These are phyloP conservation scores for Trichonephila inaurata DNA, from an alignment of 1,140 invertebrate species.

Conservation along the genomic window DNA sequence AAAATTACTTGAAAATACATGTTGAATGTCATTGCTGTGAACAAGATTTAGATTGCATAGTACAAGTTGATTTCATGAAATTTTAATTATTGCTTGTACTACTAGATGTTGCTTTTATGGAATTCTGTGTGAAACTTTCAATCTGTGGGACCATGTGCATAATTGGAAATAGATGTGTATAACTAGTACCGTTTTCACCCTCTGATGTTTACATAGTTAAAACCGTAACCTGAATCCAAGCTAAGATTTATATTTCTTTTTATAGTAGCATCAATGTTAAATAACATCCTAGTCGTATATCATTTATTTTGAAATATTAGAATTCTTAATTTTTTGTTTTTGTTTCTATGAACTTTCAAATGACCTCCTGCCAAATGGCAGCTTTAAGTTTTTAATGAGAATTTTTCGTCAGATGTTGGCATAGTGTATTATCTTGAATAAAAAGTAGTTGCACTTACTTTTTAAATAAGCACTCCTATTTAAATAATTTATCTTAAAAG, in stretches of 20 bases:
- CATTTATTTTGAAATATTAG: too few species aligned
- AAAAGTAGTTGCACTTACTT: too few species aligned
- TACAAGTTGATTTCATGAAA: not conserved
- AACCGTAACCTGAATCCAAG: not conserved
- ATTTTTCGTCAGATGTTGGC: too few species aligned
- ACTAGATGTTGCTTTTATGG: slow-evolving; percentile 29
- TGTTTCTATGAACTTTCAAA: too few species aligned
- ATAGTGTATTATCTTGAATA: too few species aligned
- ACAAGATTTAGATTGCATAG: not conserved
- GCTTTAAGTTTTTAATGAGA: too few species aligned
- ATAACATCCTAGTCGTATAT: too few species aligned
- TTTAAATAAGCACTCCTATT: too few species aligned
- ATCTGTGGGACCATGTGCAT: slow-evolving; percentile 28
- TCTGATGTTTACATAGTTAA: not conserved
- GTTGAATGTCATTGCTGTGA: not conserved
- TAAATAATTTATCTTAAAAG: too few species aligned
- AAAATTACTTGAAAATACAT: not conserved
- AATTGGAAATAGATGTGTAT: not conserved
- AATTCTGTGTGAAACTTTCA: not conserved
- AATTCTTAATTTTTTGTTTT: too few species aligned
- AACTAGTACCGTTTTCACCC: not conserved
- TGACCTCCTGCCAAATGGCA: too few species aligned
- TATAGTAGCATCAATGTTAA: not conserved
- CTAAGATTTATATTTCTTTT: not conserved
- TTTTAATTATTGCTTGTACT: not conserved